Evolutionary conservation across 1,140 invertebrate species (phyloP).

Genomic region (Magallana angulata): DNA sequence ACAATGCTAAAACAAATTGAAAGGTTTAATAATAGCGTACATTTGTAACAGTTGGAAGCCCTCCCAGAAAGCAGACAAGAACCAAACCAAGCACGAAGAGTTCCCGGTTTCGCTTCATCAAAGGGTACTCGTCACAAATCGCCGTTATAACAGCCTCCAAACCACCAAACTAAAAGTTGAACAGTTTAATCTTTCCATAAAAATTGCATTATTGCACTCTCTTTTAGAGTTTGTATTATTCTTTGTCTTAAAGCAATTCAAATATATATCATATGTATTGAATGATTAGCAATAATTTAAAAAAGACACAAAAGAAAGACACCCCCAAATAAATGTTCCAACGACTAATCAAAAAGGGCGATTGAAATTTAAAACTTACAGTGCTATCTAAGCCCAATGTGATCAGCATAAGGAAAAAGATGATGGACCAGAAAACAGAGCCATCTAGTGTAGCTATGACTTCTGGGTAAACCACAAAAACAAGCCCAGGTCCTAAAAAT

Average conservation of each 20-base stretch:
- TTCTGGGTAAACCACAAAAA: slow-evolving; percentile 97
- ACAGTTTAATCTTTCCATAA: background rate
- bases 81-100: slow-evolving; percentile 85
- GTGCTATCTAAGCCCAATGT: slow-evolving; percentile 88
- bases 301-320: too few relatives aligned
- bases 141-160: slow-evolving; percentile 88
- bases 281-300: too few relatives aligned
- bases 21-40: slow-evolving; percentile 80
- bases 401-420: slow-evolving; percentile 98
- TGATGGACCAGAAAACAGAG: slow-evolving; percentile 95
- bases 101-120: slow-evolving; percentile 84
- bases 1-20: background rate
- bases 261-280: too few relatives aligned
- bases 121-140: slow-evolving; percentile 86
- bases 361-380: slow-evolving; percentile 67
- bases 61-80: slow-evolving; percentile 91
- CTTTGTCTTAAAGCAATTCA: too few relatives aligned
- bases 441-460: slow-evolving; percentile 94
- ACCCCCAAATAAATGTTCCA: too few relatives aligned
- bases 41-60: slow-evolving; percentile 94
- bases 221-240: too few relatives aligned
- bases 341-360: too few relatives aligned
- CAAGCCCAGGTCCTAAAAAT: slow-evolving; percentile 90
- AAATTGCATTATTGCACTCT: background rate
- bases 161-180: slow-evolving; percentile 83